Base-by-base conservation (phyloP, 64 coral and sea anemone species). In the Catalaphyllia jardinei region DNA sequence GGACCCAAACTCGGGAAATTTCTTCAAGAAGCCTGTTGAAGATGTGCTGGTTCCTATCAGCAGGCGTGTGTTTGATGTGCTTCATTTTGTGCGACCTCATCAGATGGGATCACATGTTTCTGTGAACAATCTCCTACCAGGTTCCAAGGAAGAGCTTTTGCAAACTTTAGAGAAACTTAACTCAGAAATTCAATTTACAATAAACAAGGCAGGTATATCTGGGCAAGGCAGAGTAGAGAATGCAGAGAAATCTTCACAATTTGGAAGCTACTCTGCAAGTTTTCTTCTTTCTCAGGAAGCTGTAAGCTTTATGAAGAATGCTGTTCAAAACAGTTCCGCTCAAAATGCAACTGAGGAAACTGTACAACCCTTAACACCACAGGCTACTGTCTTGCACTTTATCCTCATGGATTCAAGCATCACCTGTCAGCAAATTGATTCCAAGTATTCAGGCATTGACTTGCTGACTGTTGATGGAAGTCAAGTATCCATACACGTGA, bases 211-310 rank as follows among this genome's bases (percentile, higher is more conserved):
- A 0, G 35, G 42, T 71, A 4, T 71, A 7, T 38, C 20, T 71
- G 33, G 61, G 16, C 25, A 83, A 4, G 30, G 24, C 13, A 22
- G 35, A 61, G 20, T 8, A 64, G 42, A 31, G 18, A 81, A 4
- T 62, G 27, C 29, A 83, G 31, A 52, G 31, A 38, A 28, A 35
- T 14, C 22, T 20, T 22, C 15, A 6, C 62, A 49, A 69, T 2
- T 69, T 51, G 63, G 62, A 49, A 85, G 39, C 62, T 85, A 71
- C 31, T 85, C 81, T 27, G 62, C 81, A 85, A 16, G 62, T 38
- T 85, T 85, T 71, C 22, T 50, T 51, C 9, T 85, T 51, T 85
- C 81, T 71, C 20, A 71, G 38, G 81, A 85, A 7, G 81, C 81
- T 25, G 63, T 85, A 15, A 71, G 14, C 38, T 85, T 85, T 10